A percentile compares a stretch with the other conserved stretches of the same genome.
phyloP scores from a whole-genome alignment of 2,888 invertebrate genomes.

The Bombylius discolor region DNA sequence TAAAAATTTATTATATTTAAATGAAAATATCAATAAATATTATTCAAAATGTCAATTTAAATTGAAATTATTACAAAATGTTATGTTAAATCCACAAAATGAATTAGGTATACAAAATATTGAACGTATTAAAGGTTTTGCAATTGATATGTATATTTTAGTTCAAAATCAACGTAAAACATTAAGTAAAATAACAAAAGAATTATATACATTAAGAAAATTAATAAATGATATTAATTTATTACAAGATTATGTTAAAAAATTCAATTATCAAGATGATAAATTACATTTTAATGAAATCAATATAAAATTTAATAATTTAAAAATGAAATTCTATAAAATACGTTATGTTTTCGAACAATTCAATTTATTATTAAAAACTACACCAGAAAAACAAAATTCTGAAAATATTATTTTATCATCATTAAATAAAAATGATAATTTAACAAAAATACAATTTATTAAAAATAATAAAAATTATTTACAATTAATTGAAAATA shows the following conservation, averaged over 20 bases:
- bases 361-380: conserved; percentile 50
- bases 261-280: neutral
- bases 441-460: no score
- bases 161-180: conserved; percentile 52
- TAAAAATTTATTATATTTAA: conserved; percentile 28
- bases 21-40: conserved; percentile 29
- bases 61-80: conserved; percentile 29
- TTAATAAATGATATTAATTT: conserved; percentile 33
- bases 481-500: no score
- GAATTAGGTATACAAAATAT: conserved; percentile 71
- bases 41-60: conserved; percentile 33
- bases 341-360: conserved; percentile 47
- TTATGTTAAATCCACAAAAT: conserved; percentile 48
- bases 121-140: conserved; percentile 76
- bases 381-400: conserved; percentile 40
- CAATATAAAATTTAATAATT: conserved; percentile 18
- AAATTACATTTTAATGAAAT: conserved; percentile 20
- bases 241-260: conserved; percentile 21
- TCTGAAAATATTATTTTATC: neutral
- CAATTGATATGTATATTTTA: conserved; percentile 59
- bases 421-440: no score
- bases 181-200: conserved; percentile 44
- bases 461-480: no score
- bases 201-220: conserved; percentile 44
- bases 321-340: conserved; percentile 22